Evolutionary conservation across 1,140 invertebrate genomes (phyloP), one percentile per base, ranked within the genome.

Genomic region (Anastrepha ludens): DNA sequence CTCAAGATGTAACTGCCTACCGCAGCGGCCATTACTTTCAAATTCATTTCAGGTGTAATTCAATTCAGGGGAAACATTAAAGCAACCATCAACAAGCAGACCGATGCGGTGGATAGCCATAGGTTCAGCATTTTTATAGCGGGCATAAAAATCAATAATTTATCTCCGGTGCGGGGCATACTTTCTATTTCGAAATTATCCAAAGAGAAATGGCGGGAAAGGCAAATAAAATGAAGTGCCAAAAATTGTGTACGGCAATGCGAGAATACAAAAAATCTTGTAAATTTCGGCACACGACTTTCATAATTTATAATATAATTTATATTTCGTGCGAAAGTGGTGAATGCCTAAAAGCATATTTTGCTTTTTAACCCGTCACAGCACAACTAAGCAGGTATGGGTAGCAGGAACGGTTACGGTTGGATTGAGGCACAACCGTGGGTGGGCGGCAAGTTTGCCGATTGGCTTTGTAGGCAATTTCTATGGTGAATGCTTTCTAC

Each of bases 271-370:
- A 39, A 47, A 74, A 74, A 74, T 74, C 67, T 74, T 47, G 67
- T 74, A 74, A 47, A 74, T 74, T 74, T 74, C 41, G 44, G 67
- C 67, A 15, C 41, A 74, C 67, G 39, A 74, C 4, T 74, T 74
- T 74, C 67, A 74, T 74, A 74, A 74, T 74, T 74, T 74, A 74
- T 74, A 74, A 41, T 47, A n/a, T 62, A 74, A 41, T 41, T 74
- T 74, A 74, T 74, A 74, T 74, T 29, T 44, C 6, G 67, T 41
- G 67, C 44, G 67, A 47, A 74, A 74, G 67, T 74, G 67, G 67
- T 74, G 47, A 29, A 74, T 74, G 67, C 41, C 67, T 47, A 74
- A 74, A 74, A 47, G 44, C 67, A 44, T 74, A 74, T 41, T 74
- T 74, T 74, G 44, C 41, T 74, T 74, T 74, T 74, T 74, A 74